Base-by-base conservation (phyloP, 2,797 vertebrate species). In the Megalops cyprinoides region DNA sequence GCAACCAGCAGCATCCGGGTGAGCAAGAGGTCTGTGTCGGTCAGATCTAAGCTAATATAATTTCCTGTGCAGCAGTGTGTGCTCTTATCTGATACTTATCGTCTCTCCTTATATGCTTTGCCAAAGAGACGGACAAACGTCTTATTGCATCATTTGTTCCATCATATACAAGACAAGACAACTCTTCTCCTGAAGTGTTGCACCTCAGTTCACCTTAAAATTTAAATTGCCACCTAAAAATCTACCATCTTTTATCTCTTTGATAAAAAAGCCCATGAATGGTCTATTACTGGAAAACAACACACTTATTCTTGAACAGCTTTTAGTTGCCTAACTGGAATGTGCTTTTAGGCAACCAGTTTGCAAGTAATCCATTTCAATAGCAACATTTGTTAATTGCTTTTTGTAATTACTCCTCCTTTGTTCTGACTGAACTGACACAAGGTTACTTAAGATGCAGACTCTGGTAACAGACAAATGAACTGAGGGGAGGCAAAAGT, bases 21-120 rank as follows among this genome's bases (percentile, higher is more conserved):
- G 76, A 87, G 80, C 46, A 83, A 84, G 85, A 89, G 87, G 86
- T 90, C 88, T 87, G 86, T 79, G 74, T 75, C 58, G 78, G 86
- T 82, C 86, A 84, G 82, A 86, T 82, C 82, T 81, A 84, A 84
- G 88, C 82, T 93, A 93, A 94, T 93, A 83, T 81, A 73, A 92
- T 94, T 94, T 93, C 88, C 90, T 89, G 87, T 87, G 84, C 90
- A 83, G 87, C 85, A 88, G 89, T 88, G 89, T 88, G 89, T 84
- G 85, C 85, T 83, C 85, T 82, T 85, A 90, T 77, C 77, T 79
- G 90, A 92, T 93, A 81, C 79, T 81, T 91, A 92, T 93, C 92
- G 55, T 46, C 48, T 51, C 80, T 76, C 56, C 44, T 46, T 71
- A 80, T 79, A 79, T 46, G 65, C 76, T 74, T 67, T 34, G 81